Base-by-base conservation (phyloP, 2,888 invertebrate genomes). In the Drosophila percnosoma region DNA sequence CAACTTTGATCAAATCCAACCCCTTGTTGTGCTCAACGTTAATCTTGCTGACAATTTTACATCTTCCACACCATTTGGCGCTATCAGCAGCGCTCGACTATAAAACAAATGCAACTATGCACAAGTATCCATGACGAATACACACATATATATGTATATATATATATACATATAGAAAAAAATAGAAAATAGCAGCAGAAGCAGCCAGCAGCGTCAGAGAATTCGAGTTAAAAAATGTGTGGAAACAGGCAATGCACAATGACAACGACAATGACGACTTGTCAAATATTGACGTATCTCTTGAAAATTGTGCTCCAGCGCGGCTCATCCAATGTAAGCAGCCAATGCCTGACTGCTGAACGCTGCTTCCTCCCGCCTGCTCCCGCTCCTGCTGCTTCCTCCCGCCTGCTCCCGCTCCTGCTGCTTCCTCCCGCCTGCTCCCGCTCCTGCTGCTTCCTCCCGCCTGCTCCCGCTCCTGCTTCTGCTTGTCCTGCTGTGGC, bases 281-380 rank as follows among this genome's bases (percentile, higher is more conserved):
- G 90, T 91, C 89, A 89, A 89, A 89, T 89, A 89, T 89, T 89
- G 89, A 91, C 89, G 90, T 80, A 91, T 87, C 91, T 84, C 89
- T 89, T 89, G 89, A 91, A 91, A 91, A 91, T 87, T 91, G 83
- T 89, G 89, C 89, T 91, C 73, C 80, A 79, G 84, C 89, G 90
- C 75, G 73, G 85, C 90, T 89, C 83, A 89, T 87, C 91, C 86
- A 83, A 75, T 88, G 87, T 88, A 89, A 89, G 90, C 87, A 90
- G 88, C 87, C 84, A 87, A 64, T 83, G 81, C 78, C 73, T 68
- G 74, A 52, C 63, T 52, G 49, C 51, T 54, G 34, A 54, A 36
- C 24, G 33, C 18, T 52, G 18, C 15, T 7, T 29, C 10, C 31
- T 27, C n/a, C 15, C 15, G 21, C 18, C 42, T 33, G 33, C 54